Base-by-base conservation (phyloP, 2,888 invertebrate species). In the Ochropleura plecta region DNA sequence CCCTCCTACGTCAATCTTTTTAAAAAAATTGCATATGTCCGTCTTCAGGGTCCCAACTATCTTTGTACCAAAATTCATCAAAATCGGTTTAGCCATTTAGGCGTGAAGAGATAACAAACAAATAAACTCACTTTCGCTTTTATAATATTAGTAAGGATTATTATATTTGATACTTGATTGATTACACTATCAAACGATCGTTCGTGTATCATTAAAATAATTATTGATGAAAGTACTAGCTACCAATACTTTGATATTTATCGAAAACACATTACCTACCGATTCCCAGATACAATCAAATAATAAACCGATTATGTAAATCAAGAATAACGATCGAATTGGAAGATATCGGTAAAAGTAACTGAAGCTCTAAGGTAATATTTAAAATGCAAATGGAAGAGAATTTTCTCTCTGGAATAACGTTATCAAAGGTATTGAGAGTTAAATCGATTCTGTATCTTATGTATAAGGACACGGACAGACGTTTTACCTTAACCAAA, bases 261-360 rank as follows among this genome's bases (percentile, higher is more conserved):
- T 70, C 51, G 20, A 16, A 70, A 70, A 70, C 7, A 12, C 48
- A 75, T 70, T 46, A 65, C n/a, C 16, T 46, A 65, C n/a, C 16
- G 14, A 42, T n/a, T 65, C 40, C 16, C 40, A 59, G 49, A 64
- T 65, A 42, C 16, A n/a, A 64, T 65, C 40, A 59, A 63, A 68
- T 76, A 60, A 68, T 59, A 68, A 76, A 42, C 59, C 48, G 64
- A 71, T 76, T 76, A 79, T 30, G 70, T 62, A 69, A 71, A 67
- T 71, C 51, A 9, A 7, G 68, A 64, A 60, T 51, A 44, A 55
- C 12, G 48, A 60, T 63, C n/a, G 30, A 64, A 55, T 60, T 20
- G 60, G 55, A 44, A 40, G 10, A 40, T 59, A 30, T 63, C 46
- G 64, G 44, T 42, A 44, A 57, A 64, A 16, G 14, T 46, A 49